These are phyloP conservation scores for Subacronicta megacephala DNA, from an alignment of 2,888 invertebrate genomes.

Conservation along the genomic window DNA sequence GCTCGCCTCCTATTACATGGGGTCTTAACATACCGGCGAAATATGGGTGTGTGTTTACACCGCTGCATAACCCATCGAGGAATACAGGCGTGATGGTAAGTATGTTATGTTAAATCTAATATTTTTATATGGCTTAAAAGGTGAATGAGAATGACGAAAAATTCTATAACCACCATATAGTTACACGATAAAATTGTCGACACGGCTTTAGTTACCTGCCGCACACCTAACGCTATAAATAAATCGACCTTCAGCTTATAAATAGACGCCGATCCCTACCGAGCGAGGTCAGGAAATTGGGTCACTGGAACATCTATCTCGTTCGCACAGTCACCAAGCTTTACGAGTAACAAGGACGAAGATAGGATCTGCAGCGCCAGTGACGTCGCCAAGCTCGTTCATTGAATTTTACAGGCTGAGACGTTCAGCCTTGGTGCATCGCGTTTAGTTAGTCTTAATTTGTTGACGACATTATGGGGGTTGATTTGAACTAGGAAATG, in stretches of 20 bases:
- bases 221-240: conserved; percentile 81
- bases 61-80: too few species aligned
- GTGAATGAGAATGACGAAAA: conserved; percentile 8
- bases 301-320: conserved; percentile 77
- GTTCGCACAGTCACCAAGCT: conserved; percentile 55
- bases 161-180: conserved; percentile 20
- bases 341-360: conserved; percentile 65
- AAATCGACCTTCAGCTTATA: conserved; percentile 89
- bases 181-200: conserved; percentile 44
- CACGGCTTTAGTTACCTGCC: conserved; percentile 63
- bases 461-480: conserved; percentile 5
- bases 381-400: conserved; percentile 84
- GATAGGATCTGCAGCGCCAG: conserved; percentile 74
- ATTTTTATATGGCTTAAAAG: background rate
- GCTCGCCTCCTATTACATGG: too few species aligned
- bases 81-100: too few species aligned
- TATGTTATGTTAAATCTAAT: too few species aligned
- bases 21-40: too few species aligned
- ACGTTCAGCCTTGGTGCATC: conserved; percentile 71
- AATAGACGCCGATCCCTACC: conserved; percentile 87
- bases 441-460: conserved; percentile 53
- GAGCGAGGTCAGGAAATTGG: conserved; percentile 87
- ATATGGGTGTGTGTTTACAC: too few species aligned
- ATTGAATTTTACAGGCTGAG: conserved; percentile 84
- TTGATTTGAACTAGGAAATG: conserved; percentile 11